These are phyloP conservation scores for Nymphalis io DNA, from an alignment of 1,140 invertebrate species.

Conservation along the genomic window DNA sequence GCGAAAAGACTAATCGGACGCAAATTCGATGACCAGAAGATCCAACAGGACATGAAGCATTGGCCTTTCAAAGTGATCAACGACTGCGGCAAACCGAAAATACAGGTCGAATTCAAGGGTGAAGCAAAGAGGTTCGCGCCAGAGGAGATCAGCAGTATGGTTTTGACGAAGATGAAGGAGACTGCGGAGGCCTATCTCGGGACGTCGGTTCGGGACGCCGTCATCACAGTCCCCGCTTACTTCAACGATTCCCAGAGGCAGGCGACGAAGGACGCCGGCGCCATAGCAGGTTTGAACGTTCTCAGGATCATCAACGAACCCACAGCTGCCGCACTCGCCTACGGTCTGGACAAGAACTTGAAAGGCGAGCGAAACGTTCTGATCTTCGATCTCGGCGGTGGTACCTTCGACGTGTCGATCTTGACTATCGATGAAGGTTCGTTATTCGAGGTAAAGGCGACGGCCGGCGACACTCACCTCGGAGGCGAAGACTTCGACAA, in stretches of 20 bases:
- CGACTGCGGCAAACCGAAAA: constrained; percentile 85
- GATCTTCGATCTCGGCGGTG: constrained; percentile 78
- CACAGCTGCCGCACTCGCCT: constrained; percentile 87
- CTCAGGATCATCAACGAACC: constrained; percentile 84
- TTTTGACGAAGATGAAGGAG: constrained; percentile 86
- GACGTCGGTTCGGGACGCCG: constrained; percentile 83
- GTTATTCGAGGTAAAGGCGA: constrained; percentile 81
- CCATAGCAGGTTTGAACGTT: constrained; percentile 82
- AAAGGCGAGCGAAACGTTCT: constrained; percentile 74
- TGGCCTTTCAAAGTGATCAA: constrained; percentile 88
- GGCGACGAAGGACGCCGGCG: too few relatives aligned
- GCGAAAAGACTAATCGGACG: constrained; percentile 85
- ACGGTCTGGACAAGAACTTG: constrained; percentile 88
- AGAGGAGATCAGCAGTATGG: constrained; percentile 90
- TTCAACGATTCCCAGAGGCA: constrained; percentile 91
- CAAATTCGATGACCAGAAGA: constrained; percentile 84
- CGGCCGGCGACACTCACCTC: constrained; percentile 82
- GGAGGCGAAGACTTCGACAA: constrained; percentile 90
- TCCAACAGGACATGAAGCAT: constrained; percentile 88
- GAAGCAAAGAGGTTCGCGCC: constrained; percentile 87
- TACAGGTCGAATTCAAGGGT: constrained; percentile 87
- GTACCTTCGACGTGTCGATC: constrained; percentile 86
- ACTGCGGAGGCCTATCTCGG: constrained; percentile 83
- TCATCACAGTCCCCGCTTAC: constrained; percentile 93
- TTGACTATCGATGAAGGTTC: constrained; percentile 82